Conservation (phyloP, 2,797 vertebrate genomes). For the Anguilla megastoma region DNA sequence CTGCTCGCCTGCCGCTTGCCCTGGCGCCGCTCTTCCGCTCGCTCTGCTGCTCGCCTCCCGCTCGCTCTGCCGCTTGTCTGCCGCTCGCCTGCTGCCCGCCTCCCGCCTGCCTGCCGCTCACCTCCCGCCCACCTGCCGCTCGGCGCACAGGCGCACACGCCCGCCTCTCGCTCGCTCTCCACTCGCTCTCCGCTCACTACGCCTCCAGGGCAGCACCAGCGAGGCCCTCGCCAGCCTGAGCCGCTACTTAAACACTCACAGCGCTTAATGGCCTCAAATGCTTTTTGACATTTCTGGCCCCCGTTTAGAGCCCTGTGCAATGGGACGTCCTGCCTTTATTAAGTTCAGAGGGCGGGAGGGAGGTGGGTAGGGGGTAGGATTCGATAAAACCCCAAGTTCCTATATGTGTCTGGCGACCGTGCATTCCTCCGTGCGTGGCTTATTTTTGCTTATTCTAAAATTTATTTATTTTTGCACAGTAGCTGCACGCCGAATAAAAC, state of each 20-base stretch:
- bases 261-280: background rate
- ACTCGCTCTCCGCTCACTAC: background rate
- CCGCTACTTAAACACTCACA: background rate
- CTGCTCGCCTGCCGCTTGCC: too few relatives aligned
- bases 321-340: background rate
- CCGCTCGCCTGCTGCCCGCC: too few relatives aligned
- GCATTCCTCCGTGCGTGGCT: background rate
- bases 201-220: background rate
- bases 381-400: slow-evolving; percentile 11
- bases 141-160: too few relatives aligned
- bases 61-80: too few relatives aligned
- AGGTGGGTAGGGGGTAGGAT: background rate
- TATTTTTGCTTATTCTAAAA: background rate
- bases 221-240: background rate
- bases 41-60: too few relatives aligned
- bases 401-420: background rate
- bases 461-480: background rate
- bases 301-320: background rate
- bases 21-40: too few relatives aligned
- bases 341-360: background rate
- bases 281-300: background rate
- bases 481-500: slow-evolving; percentile 33
- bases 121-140: background rate
- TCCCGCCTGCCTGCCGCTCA: too few relatives aligned
- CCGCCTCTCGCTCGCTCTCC: background rate